Percentiles rank a stretch among this genome's conserved stretches.
Conservation (phyloP, 2,113 vertebrate genomes). For the Thunnus thynnus region DNA sequence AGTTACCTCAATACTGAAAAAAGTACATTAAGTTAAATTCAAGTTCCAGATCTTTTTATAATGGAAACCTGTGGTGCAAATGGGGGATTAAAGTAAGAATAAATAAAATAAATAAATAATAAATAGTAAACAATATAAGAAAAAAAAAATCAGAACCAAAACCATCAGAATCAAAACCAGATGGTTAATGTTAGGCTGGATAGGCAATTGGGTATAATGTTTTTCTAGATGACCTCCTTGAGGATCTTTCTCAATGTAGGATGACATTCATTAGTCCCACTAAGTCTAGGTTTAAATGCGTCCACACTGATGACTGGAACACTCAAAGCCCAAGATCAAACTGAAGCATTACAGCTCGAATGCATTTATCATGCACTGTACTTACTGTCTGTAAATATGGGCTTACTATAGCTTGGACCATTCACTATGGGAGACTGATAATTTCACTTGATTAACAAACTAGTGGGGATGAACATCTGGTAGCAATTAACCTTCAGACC, state of each 20-base stretch:
- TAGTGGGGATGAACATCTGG: conserved; percentile 75
- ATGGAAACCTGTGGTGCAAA: not conserved
- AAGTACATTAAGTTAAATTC: not conserved
- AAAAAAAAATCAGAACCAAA: too few species aligned
- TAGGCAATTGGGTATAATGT: too few species aligned
- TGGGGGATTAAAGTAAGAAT: not conserved
- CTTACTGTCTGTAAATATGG: conserved; percentile 32
- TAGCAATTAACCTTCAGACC: conserved; percentile 80
- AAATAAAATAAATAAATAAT: too few species aligned
- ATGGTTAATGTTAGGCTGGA: too few species aligned
- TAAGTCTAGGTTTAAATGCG: conserved; percentile 4
- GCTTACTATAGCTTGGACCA: conserved; percentile 13
- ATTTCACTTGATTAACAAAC: conserved; percentile 78
- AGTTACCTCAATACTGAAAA: not conserved
- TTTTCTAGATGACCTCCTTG: too few species aligned
- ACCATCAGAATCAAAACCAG: too few species aligned
- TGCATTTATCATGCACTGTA: conserved; percentile 8
- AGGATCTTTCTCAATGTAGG: too few species aligned
- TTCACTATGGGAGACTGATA: conserved; percentile 56
- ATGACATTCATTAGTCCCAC: not conserved
- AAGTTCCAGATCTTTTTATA: not conserved
- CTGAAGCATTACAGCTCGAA: not conserved
- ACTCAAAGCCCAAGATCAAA: conserved; percentile 3
- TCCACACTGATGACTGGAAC: not conserved
- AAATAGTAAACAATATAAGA: too few species aligned